Base-by-base conservation (phyloP, 2,888 invertebrate genomes). In the Amphiduros pacificus region DNA sequence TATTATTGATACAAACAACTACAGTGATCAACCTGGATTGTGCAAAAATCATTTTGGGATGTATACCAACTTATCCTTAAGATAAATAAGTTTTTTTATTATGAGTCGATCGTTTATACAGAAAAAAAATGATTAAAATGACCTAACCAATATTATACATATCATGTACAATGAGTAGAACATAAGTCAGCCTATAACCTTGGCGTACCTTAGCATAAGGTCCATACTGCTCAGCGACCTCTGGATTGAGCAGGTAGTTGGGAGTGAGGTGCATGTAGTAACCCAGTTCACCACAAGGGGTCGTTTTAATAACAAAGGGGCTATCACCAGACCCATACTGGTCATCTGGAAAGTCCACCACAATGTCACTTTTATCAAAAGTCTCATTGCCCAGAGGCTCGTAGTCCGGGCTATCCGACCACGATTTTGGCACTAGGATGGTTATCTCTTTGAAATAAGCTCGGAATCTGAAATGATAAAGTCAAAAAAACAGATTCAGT, bases 351-450 rank as follows among this genome's bases (percentile, higher is more conserved):
- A 85, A 85, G 17, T 86, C 78, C 2, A 82, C 69, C 27, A 85
- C 75, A 50, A 89, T 80, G 73, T 89, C 87, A n/a, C 87, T 83
- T 40, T 81, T 74, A 48, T 60, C 63, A 55, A 71, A 62, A 6
- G 63, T 52, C 29, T 70, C 63, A n/a, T 66, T 59, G 6, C 66
- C 60, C 5, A 67, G 62, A 2, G 49, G 44, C 5, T 24, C 40
- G 61, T 66, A 66, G 14, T 58, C 55, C 20, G 55, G 52, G 3
- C 26, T 17, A 26, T 27, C 31, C 22, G 63, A 40, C 88, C 89
- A 89, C 24, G 85, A 83, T 26, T 84, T 75, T 2, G 89, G 89
- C 58, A 89, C 83, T 63, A 88, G 80, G 54, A 89, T 86, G 60
- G 86, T 86, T 65, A 88, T 85, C 51, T 86, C 84, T 62, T 86